Percentiles rank a stretch among this genome's conserved stretches.
Conservation (phyloP, 2,113 vertebrate genomes). For the Corythoichthys haematopterus region DNA sequence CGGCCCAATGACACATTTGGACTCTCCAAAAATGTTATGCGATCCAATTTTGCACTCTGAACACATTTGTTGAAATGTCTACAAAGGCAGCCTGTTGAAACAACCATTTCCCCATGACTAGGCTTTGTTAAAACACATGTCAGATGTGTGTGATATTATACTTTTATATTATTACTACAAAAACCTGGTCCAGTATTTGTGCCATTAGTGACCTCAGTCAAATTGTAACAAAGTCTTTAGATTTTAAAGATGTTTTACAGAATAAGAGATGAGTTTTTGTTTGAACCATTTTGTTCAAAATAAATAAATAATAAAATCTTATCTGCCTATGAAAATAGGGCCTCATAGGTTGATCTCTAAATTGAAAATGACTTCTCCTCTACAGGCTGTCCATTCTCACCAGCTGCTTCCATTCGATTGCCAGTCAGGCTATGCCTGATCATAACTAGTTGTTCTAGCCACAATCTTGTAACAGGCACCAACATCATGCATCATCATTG, state of each 20-base stretch:
- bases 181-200: neutral
- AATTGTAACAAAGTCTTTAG: neutral
- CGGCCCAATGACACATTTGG: conserved; percentile 51
- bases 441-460: too few species aligned
- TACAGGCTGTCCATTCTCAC: too few species aligned
- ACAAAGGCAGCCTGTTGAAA: neutral
- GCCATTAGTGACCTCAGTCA: neutral
- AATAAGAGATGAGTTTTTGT: neutral
- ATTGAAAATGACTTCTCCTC: too few species aligned
- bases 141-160: neutral
- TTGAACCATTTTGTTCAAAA: too few species aligned
- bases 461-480: too few species aligned
- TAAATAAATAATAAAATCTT: too few species aligned
- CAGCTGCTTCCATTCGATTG: too few species aligned
- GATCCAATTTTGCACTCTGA: conserved; percentile 2
- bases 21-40: conserved; percentile 15
- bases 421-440: too few species aligned
- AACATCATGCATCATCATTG: too few species aligned
- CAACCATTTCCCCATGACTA: neutral
- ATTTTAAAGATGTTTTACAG: neutral
- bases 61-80: conserved; percentile 7
- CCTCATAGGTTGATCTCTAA: too few species aligned
- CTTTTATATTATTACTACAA: neutral
- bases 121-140: neutral
- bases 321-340: too few species aligned